Conservation (phyloP, 2,888 invertebrate species). For the Nycteola revayana region DNA sequence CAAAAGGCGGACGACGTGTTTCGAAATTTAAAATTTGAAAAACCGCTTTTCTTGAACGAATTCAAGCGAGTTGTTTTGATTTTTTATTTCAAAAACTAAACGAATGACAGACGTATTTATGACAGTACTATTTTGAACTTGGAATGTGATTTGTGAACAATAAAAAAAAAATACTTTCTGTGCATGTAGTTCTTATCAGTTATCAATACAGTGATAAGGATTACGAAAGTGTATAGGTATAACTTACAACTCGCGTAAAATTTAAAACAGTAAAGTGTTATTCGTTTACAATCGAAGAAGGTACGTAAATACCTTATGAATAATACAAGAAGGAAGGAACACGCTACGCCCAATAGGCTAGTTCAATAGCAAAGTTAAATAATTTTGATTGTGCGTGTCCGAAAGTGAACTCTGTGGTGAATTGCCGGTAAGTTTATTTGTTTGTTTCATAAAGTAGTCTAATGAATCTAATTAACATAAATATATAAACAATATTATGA, state of each 20-base stretch:
- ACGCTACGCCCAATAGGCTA: conserved; percentile 42
- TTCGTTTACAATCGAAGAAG: conserved; percentile 43
- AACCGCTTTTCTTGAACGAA: conserved; percentile 16
- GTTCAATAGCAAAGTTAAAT: conserved; percentile 34
- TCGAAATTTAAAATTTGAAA: conserved; percentile 30
- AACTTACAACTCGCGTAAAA: too few species aligned
- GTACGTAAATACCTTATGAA: conserved; percentile 37
- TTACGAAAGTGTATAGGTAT: conserved; percentile 42
- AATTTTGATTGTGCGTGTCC: conserved; percentile 37
- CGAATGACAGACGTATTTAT: conserved; percentile 20
- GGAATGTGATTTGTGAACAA: conserved; percentile 6
- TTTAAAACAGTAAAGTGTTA: conserved; percentile 3
- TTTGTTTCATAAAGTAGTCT: conserved; percentile 7
- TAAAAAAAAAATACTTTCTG: conserved; percentile 1
- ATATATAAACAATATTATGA: too few species aligned
- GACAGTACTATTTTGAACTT: conserved; percentile 24
- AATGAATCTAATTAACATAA: too few species aligned
- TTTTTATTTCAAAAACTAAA: too few species aligned
- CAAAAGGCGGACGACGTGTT: conserved; percentile 60
- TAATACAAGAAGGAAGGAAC: conserved; percentile 44
- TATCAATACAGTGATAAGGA: conserved; percentile 36
- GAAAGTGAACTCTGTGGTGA: conserved; percentile 28
- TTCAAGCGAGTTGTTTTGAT: conserved; percentile 6
- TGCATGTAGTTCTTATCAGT: conserved; percentile 26
- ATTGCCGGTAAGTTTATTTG: conserved; percentile 21